Evolutionary conservation across 2,888 invertebrate species (phyloP).

Genomic region (Actias luna): DNA sequence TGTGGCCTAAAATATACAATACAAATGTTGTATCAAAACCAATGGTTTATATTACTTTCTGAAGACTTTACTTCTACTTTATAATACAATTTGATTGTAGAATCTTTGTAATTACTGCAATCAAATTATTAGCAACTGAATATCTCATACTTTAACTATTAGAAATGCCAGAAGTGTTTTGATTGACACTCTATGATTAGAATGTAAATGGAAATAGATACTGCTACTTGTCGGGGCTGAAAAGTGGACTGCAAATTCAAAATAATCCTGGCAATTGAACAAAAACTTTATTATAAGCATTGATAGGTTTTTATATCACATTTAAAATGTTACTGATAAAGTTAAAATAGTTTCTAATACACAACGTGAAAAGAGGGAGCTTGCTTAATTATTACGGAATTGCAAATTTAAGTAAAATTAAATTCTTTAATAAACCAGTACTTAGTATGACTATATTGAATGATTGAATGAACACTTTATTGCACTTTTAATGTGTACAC

Average conservation of each 20-base stretch:
- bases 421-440: not conserved
- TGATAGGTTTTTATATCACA: not conserved
- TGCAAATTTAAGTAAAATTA: not conserved
- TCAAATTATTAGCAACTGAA: not conserved
- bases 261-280: constrained; percentile 38
- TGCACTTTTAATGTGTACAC: too few relatives aligned
- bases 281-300: constrained; percentile 13
- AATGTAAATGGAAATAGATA: constrained; percentile 30
- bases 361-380: not conserved
- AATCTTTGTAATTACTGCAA: not conserved
- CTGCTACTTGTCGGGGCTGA: constrained; percentile 36
- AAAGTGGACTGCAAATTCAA: constrained; percentile 26
- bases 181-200: constrained; percentile 38
- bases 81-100: not conserved
- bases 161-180: constrained; percentile 24
- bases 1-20: not conserved
- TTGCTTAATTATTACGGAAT: not conserved
- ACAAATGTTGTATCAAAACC: not conserved
- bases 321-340: not conserved
- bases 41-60: not conserved
- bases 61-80: not conserved
- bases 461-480: too few relatives aligned
- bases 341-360: not conserved
- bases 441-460: too few relatives aligned
- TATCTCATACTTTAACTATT: not conserved